Evolutionary conservation across 2,797 vertebrate genomes (phyloP).

Genomic region (Chanos chanos): DNA sequence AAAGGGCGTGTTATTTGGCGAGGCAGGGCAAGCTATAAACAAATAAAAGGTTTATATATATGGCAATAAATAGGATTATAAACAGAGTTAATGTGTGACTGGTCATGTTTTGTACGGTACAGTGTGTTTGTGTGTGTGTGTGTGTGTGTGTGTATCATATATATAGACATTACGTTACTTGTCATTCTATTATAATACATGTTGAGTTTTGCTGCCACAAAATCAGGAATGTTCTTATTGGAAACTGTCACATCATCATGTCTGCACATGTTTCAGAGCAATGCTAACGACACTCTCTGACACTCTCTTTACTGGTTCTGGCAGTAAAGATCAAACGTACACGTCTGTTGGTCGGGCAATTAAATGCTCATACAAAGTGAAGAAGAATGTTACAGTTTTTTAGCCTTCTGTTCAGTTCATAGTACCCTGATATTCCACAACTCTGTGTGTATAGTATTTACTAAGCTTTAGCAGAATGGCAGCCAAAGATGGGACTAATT

Average conservation of each 20-base stretch:
- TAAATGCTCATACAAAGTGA: no score
- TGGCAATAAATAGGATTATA: conserved; percentile 45
- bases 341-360: no score
- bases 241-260: background rate
- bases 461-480: no score
- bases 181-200: conserved; percentile 25
- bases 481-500: no score
- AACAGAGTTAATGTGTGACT: conserved; percentile 30
- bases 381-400: no score
- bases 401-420: no score
- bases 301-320: no score
- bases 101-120: conserved; percentile 36
- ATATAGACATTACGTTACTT: conserved; percentile 18
- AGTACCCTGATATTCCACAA: no score
- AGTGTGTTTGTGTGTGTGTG: conserved; percentile 30
- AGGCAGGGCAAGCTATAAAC: conserved; percentile 49
- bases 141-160: conserved; percentile 22
- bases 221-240: conserved; percentile 27
- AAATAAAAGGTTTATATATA: conserved; percentile 29
- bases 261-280: background rate
- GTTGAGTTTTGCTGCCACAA: conserved; percentile 8
- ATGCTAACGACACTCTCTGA: no score
- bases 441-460: no score
- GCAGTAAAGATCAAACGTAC: no score
- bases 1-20: conserved; percentile 36